These are phyloP conservation scores for Lepus americanus DNA, from an alignment of 2,113 vertebrate genomes.

Conservation along the genomic window DNA sequence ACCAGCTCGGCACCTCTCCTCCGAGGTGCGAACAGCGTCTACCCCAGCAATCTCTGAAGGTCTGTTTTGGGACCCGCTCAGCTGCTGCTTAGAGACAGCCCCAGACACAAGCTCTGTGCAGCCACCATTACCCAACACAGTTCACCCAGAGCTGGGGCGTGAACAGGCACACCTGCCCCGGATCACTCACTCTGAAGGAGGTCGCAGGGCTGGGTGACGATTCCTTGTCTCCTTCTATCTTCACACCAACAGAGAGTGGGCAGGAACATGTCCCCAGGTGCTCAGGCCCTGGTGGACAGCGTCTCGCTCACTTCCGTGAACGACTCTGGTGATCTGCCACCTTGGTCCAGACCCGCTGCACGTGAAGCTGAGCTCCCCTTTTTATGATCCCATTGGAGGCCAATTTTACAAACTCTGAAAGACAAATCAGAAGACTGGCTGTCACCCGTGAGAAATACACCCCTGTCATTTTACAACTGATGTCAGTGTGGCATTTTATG, in stretches of 20 bases:
- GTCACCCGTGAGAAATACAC: conserved; percentile 6
- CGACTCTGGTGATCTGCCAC: not conserved
- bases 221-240: conserved; percentile 62
- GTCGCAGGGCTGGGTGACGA: not conserved
- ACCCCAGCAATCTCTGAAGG: not conserved
- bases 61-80: not conserved
- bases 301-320: conserved; percentile 63
- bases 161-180: not conserved
- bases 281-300: not conserved
- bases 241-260: not conserved
- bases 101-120: not conserved
- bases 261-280: not conserved
- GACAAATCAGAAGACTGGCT: not conserved
- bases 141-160: not conserved
- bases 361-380: conserved; percentile 14
- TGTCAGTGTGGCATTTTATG: not conserved
- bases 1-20: not conserved
- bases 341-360: not conserved
- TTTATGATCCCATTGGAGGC: conserved; percentile 44
- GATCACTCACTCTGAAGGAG: not conserved
- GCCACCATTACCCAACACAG: rapidly evolving
- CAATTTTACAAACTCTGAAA: conserved; percentile 40
- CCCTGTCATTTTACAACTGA: not conserved
- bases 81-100: not conserved
- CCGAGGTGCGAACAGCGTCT: not conserved